Evolutionary conservation across 2,888 invertebrate genomes (phyloP).

Genomic region (Galeopsomyia nigrocyanea): DNA sequence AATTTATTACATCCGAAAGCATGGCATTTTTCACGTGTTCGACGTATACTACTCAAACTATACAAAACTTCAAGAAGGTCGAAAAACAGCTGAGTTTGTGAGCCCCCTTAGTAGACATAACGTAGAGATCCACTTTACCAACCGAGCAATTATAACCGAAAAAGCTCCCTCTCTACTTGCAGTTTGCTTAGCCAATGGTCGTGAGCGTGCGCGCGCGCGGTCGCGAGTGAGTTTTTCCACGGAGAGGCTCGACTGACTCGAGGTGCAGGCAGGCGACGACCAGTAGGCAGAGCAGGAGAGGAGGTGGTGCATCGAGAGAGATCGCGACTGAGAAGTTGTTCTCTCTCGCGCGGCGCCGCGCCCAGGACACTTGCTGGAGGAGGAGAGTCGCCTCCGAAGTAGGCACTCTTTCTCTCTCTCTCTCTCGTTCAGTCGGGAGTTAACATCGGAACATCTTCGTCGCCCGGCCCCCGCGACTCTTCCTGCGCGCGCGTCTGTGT

Average conservation of each 20-base stretch:
- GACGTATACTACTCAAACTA: no score
- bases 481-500: background rate
- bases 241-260: constrained; percentile 17
- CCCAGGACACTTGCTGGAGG: background rate
- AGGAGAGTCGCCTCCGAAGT: background rate
- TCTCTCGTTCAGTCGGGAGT: background rate
- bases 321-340: background rate
- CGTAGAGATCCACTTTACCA: no score
- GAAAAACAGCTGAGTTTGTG: no score
- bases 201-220: constrained; percentile 26
- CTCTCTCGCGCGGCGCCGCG: constrained; percentile 9
- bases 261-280: constrained; percentile 2
- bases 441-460: no score
- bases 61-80: no score
- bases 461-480: background rate
- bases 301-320: background rate
- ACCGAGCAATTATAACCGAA: no score
- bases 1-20: no score
- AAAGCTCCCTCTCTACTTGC: no score
- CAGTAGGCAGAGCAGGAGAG: background rate
- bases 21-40: no score
- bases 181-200: constrained; percentile 13
- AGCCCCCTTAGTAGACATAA: no score
- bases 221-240: constrained; percentile 27
- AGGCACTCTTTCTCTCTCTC: constrained; percentile 1